Percentiles rank a stretch among this genome's conserved stretches.
These are phyloP conservation scores for Danio tinwini DNA, from an alignment of 2,797 vertebrate genomes.

Conservation along the genomic window DNA sequence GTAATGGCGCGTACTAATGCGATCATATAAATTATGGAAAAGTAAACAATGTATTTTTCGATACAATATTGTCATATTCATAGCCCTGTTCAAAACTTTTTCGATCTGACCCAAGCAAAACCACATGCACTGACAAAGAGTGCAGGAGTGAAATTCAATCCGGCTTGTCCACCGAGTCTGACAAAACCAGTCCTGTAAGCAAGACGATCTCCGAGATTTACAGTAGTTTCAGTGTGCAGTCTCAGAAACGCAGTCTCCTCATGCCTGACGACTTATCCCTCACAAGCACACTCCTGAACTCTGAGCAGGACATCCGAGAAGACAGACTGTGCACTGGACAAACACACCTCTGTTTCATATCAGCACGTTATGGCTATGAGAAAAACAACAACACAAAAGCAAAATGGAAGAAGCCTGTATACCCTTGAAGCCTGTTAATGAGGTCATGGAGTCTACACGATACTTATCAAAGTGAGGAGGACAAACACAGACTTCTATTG, in stretches of 20 bases:
- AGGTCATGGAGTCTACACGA: background rate
- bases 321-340: slow-evolving; percentile 1
- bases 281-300: slow-evolving; percentile 31
- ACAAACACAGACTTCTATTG: background rate
- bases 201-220: slow-evolving; percentile 49
- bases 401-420: background rate
- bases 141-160: slow-evolving; percentile 39
- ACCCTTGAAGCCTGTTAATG: background rate
- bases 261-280: slow-evolving; percentile 25
- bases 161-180: slow-evolving; percentile 45
- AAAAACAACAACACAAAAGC: slow-evolving; percentile 13
- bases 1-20: no score
- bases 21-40: no score
- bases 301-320: slow-evolving; percentile 22
- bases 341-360: slow-evolving; percentile 32
- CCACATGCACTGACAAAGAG: slow-evolving; percentile 23
- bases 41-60: no score
- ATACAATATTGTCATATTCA: no score
- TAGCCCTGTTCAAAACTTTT: no score
- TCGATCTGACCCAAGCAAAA: slow-evolving; percentile 9
- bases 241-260: slow-evolving; percentile 26
- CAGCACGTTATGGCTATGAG: background rate
- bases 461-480: background rate
- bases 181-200: slow-evolving; percentile 64
- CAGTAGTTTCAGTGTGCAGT: slow-evolving; percentile 28